These are phyloP conservation scores for Rhopalosiphum nymphaeae DNA, from an alignment of 2,888 invertebrate genomes.

Conservation along the genomic window DNA sequence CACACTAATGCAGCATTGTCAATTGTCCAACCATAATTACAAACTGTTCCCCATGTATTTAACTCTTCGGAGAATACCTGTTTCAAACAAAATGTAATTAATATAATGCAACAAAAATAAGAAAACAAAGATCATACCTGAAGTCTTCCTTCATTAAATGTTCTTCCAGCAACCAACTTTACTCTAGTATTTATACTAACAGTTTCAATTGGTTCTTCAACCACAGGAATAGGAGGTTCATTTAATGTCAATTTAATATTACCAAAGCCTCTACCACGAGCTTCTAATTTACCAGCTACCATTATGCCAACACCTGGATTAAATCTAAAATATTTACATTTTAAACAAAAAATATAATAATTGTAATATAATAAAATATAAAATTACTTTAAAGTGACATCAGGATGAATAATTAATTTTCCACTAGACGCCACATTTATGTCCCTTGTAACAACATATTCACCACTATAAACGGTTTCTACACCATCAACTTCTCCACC, in stretches of 20 bases:
- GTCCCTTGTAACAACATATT: slow-evolving; percentile 92
- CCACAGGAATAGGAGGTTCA: slow-evolving; percentile 74
- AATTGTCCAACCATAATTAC: slow-evolving; percentile 95
- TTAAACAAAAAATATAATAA: background rate
- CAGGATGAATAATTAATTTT: slow-evolving; percentile 86
- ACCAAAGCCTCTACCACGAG: slow-evolving; percentile 82
- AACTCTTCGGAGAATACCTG: slow-evolving; percentile 81
- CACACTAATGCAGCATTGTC: slow-evolving; percentile 93
- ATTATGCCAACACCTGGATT: slow-evolving; percentile 95
- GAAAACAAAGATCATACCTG: slow-evolving; percentile 72
- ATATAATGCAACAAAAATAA: slow-evolving; percentile 13
- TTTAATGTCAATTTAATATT: slow-evolving; percentile 85
- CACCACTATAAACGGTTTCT: slow-evolving; percentile 84
- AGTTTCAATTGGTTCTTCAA: slow-evolving; percentile 70
- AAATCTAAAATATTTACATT: slow-evolving; percentile 74
- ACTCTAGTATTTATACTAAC: slow-evolving; percentile 66
- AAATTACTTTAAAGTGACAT: slow-evolving; percentile 79
- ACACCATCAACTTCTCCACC: slow-evolving; percentile 95
- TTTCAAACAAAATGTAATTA: slow-evolving; percentile 66
- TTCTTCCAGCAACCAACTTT: slow-evolving; percentile 74
- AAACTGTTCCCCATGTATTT: slow-evolving; percentile 94
- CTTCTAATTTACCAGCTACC: slow-evolving; percentile 92
- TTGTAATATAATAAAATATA: background rate
- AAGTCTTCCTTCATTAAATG: slow-evolving; percentile 86
- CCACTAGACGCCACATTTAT: slow-evolving; percentile 93